Evolutionary conservation across 2,797 vertebrate genomes (phyloP).

Genomic region (Heteromormyrus szaboi): DNA sequence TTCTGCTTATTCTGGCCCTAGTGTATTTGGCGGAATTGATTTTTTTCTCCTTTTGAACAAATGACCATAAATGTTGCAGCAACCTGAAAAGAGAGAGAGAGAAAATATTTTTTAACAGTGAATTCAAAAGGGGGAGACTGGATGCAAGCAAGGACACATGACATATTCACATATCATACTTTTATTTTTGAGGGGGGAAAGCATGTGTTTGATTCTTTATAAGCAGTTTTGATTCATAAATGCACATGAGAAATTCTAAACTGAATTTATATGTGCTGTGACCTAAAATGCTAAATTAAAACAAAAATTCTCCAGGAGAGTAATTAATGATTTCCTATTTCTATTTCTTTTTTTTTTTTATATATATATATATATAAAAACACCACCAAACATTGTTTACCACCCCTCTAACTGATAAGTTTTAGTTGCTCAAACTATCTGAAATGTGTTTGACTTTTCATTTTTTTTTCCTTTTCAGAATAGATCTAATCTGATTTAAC

Average conservation of each 20-base stretch:
- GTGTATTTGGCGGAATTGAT: neutral
- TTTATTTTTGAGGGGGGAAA: neutral
- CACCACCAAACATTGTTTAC: neutral
- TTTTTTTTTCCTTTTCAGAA: neutral
- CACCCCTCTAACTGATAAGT: neutral
- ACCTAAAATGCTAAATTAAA: neutral
- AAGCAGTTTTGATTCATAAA: neutral
- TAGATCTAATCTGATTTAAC: constrained; percentile 7
- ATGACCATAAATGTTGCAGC: neutral
- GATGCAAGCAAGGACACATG: neutral
- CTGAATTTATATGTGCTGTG: neutral
- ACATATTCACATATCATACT: neutral
- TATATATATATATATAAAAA: neutral
- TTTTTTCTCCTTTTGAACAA: neutral
- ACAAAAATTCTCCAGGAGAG: neutral
- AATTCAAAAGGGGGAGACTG: neutral
- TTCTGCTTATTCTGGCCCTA: neutral
- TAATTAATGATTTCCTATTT: neutral
- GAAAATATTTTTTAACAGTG: neutral
- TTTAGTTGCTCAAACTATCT: neutral
- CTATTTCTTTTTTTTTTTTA: too few species aligned
- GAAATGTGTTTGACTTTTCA: neutral
- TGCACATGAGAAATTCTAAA: neutral
- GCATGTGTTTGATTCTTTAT: neutral
- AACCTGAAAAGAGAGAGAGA: neutral